Evolutionary conservation across 2,888 invertebrate genomes (phyloP).

Genomic region (Hymenopus coronatus): DNA sequence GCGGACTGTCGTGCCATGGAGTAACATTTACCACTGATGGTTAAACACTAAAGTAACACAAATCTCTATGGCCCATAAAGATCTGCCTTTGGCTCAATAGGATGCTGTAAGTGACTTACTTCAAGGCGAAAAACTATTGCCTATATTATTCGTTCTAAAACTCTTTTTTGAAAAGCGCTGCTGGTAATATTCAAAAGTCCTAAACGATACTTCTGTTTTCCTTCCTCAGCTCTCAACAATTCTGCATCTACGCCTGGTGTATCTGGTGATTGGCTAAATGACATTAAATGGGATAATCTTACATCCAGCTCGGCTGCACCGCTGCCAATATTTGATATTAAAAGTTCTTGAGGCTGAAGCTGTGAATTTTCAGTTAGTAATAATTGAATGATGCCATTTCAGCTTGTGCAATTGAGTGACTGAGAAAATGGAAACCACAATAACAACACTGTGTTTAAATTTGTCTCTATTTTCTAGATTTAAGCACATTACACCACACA

Average conservation of each 20-base stretch:
- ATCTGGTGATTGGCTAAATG: conserved; percentile 31
- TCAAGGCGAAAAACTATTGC: conserved; percentile 82
- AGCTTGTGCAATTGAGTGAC: background rate
- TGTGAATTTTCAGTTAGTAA: conserved; percentile 31
- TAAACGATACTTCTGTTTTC: conserved; percentile 48
- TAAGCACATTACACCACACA: too few species aligned
- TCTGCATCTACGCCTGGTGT: conserved; percentile 33
- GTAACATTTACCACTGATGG: conserved; percentile 92
- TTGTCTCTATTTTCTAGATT: too few species aligned
- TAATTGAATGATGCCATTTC: conserved; percentile 24
- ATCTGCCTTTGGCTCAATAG: conserved; percentile 88
- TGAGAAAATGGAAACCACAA: too few species aligned
- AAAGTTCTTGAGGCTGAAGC: conserved; percentile 38
- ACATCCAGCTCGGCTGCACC: conserved; percentile 34
- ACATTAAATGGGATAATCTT: conserved; percentile 26
- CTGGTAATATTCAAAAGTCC: conserved; percentile 81
- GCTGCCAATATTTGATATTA: conserved; percentile 29
- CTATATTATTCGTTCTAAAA: conserved; percentile 76
- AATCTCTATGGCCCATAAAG: conserved; percentile 98
- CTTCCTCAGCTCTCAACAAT: conserved; percentile 27
- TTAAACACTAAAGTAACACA: conserved; percentile 91
- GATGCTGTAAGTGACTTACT: conserved; percentile 73
- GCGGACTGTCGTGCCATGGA: too few species aligned
- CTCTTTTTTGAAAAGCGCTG: conserved; percentile 85
- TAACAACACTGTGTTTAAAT: too few species aligned